Evolutionary conservation across 2,888 invertebrate genomes (phyloP), one percentile per base, ranked within the genome.

Genomic region (Chalcis sispes): DNA sequence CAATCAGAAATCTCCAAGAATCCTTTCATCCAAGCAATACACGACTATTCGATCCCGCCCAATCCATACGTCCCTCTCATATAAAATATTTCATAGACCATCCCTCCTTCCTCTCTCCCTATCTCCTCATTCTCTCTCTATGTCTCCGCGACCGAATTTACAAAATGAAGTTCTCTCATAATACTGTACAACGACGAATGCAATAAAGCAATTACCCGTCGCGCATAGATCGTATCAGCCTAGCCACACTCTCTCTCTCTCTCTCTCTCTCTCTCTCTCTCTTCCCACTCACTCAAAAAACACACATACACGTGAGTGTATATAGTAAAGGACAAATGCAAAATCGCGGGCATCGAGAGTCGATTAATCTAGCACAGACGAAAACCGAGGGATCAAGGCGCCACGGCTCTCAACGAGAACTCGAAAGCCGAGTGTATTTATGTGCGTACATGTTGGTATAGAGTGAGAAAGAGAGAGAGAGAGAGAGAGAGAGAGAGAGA

Each of bases 141-240:
- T 20, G 32, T 48, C 46, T 29, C 29, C 29, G 36, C 18, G 18
- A 13, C 18, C 23, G 20, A 65, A 65, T 65, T 65, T 15, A 20
- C 50, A 50, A 50, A 65, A 50, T 50, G 46, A 62, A 62, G 20
- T 50, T 42, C 20, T 3, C n/a, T 15, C 4, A 15, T 40, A 18
- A n/a, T 18, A 66, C 25, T n/a, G 46, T 3, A 54, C n/a, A 66
- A 13, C 29, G 59, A 25, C 59, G 40, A 67, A 50, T 50, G 46
- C 54, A 72, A 72, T 72, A 72, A 72, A 64, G 71, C 71, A 72
- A 72, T 72, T 64, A 72, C 27, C 20, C 32, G 18, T 50, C 15
- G 20, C n/a, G 36, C 10, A 25, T 7, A 42, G 67, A 46, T 67
- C 18, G 20, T 56, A 42, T 42, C 58, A n/a, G 18, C 18, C 25